Percentiles rank a stretch among this genome's conserved stretches.
These are phyloP conservation scores for Scaptomyza montana DNA, from an alignment of 1,140 invertebrate species.

Conservation along the genomic window DNA sequence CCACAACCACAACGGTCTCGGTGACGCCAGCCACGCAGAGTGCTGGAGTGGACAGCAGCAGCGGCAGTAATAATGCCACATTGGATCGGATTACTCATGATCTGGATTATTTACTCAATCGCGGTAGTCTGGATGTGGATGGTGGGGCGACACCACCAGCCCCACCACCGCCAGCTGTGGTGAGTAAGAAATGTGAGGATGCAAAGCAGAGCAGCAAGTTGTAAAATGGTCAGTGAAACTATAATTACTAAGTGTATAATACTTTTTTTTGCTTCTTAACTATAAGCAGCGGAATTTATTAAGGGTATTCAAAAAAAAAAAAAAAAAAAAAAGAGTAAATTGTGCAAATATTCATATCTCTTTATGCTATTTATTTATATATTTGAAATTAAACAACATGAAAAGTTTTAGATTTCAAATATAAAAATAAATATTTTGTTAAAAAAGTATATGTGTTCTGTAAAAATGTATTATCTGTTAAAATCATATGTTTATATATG, in stretches of 20 bases:
- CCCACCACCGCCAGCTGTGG: constrained; percentile 44
- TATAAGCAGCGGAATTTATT: constrained; percentile 3
- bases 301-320: constrained; percentile 1
- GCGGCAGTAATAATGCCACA: constrained; percentile 84
- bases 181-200: constrained; percentile 47
- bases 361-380: too few relatives aligned
- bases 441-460: constrained; percentile 8
- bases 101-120: constrained; percentile 89
- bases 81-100: constrained; percentile 90
- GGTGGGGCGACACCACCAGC: constrained; percentile 22
- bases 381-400: too few relatives aligned
- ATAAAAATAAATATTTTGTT: background rate
- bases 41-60: constrained; percentile 23
- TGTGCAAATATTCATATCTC: constrained; percentile 42
- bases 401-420: background rate
- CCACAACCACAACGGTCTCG: constrained; percentile 54
- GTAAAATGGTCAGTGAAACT: constrained; percentile 4
- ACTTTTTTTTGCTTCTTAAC: background rate
- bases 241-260: background rate
- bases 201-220: constrained; percentile 41
- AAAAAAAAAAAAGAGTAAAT: too few relatives aligned
- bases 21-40: constrained; percentile 52
- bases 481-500: constrained; percentile 2
- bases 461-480: constrained; percentile 1
- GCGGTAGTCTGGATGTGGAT: constrained; percentile 43